A percentile compares a stretch with the other conserved stretches of the same genome.
Evolutionary conservation across 2,888 invertebrate species (phyloP).

Genomic region (Clivina fossor): DNA sequence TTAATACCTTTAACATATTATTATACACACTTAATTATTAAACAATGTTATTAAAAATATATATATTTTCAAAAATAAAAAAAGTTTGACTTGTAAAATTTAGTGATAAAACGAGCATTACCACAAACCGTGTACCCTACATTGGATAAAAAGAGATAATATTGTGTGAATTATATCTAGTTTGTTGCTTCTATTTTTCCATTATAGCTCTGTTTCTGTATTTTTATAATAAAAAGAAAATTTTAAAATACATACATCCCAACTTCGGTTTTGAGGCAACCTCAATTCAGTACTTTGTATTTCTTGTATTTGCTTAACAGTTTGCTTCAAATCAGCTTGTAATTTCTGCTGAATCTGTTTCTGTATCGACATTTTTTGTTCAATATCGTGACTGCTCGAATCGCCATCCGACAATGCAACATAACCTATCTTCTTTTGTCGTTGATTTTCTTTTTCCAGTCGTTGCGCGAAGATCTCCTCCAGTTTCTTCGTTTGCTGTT

Average conservation of each 20-base stretch:
- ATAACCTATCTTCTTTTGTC: slow-evolving; percentile 41
- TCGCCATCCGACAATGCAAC: slow-evolving; percentile 47
- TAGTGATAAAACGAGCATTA: too few species aligned
- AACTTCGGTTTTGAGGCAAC: slow-evolving; percentile 53
- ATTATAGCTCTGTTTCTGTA: too few species aligned
- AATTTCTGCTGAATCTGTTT: slow-evolving; percentile 54
- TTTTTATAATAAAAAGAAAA: too few species aligned
- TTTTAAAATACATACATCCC: slow-evolving; percentile 47
- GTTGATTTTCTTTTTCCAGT: slow-evolving; percentile 49
- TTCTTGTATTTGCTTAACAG: slow-evolving; percentile 56
- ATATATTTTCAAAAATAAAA: too few species aligned
- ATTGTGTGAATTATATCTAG: too few species aligned
- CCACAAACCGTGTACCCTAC: too few species aligned
- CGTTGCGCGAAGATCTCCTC: slow-evolving; percentile 53
- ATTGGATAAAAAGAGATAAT: too few species aligned
- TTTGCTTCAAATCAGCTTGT: slow-evolving; percentile 54
- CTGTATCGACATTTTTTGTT: slow-evolving; percentile 52
- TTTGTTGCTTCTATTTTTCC: too few species aligned
- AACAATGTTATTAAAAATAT: too few species aligned
- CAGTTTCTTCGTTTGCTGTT: slow-evolving; percentile 53
- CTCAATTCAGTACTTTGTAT: slow-evolving; percentile 54
- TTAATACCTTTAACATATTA: too few species aligned
- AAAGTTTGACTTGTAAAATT: too few species aligned
- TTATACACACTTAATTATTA: too few species aligned
- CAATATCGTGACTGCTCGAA: slow-evolving; percentile 45